These are phyloP conservation scores for Crax fasciolata DNA, from an alignment of 2,797 vertebrate genomes.

Conservation along the genomic window DNA sequence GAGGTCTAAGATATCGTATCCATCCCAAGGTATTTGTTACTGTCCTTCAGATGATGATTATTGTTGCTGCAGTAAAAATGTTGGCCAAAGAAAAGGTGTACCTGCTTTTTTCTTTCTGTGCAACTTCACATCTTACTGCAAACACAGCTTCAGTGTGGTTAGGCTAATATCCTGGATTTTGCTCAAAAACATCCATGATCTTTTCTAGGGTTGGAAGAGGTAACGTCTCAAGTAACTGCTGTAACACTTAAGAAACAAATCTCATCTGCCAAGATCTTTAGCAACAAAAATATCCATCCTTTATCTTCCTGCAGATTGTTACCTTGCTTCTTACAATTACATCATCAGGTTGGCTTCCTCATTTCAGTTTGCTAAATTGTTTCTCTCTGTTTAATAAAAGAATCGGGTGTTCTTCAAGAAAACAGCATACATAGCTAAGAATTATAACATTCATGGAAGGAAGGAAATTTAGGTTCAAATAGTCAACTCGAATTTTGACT, in stretches of 20 bases:
- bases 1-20: neutral
- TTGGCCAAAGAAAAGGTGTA: neutral
- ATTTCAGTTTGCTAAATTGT: neutral
- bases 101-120: neutral
- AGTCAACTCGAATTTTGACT: neutral
- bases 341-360: neutral
- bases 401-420: neutral
- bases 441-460: neutral
- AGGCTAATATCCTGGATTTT: neutral
- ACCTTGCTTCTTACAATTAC: neutral
- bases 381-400: neutral
- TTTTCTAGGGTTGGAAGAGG: neutral
- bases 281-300: neutral
- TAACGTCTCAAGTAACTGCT: neutral
- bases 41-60: neutral
- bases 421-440: neutral
- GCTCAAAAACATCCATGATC: neutral
- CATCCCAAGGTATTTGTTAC: neutral
- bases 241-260: neutral
- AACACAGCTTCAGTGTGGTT: neutral
- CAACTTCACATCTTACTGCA: neutral
- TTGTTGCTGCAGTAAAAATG: neutral
- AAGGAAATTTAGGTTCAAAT: neutral
- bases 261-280: neutral
- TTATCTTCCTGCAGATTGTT: neutral